Evolutionary conservation across 2,888 invertebrate genomes (phyloP).

Genomic region (Crematogaster levior): DNA sequence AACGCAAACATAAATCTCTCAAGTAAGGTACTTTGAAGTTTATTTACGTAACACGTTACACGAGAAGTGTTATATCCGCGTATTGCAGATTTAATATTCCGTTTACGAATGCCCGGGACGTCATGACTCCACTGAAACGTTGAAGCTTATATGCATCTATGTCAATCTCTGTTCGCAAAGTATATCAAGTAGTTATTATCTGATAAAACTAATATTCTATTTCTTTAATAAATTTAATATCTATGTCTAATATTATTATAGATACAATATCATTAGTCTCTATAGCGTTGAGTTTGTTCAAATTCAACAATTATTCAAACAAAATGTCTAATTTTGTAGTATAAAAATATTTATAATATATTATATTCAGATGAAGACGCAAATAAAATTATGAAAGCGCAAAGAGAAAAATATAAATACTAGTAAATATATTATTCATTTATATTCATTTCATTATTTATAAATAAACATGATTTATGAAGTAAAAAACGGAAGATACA

Average conservation of each 20-base stretch:
- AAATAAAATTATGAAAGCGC: neutral
- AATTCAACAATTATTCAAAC: neutral
- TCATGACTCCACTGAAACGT: slow-evolving; percentile 22
- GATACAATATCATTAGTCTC: neutral
- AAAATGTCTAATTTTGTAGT: neutral
- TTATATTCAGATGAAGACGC: no score
- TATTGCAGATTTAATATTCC: slow-evolving; percentile 22
- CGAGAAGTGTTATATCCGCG: slow-evolving; percentile 28
- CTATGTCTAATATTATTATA: neutral
- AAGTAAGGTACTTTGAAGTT: slow-evolving; percentile 32
- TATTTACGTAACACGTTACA: slow-evolving; percentile 43
- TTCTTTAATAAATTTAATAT: neutral
- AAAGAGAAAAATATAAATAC: neutral
- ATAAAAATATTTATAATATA: neutral
- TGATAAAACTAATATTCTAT: slow-evolving; percentile 20
- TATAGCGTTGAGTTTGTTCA: neutral
- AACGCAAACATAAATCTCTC: slow-evolving; percentile 47
- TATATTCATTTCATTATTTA: no score
- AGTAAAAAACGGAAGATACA: neutral
- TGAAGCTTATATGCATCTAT: slow-evolving; percentile 26
- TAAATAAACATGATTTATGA: neutral
- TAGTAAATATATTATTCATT: neutral
- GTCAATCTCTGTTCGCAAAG: slow-evolving; percentile 17
- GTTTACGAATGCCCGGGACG: slow-evolving; percentile 19
- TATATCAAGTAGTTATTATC: neutral